phyloP scores from a whole-genome alignment of 2,888 invertebrate genomes.

The Lycaena phlaeas region DNA sequence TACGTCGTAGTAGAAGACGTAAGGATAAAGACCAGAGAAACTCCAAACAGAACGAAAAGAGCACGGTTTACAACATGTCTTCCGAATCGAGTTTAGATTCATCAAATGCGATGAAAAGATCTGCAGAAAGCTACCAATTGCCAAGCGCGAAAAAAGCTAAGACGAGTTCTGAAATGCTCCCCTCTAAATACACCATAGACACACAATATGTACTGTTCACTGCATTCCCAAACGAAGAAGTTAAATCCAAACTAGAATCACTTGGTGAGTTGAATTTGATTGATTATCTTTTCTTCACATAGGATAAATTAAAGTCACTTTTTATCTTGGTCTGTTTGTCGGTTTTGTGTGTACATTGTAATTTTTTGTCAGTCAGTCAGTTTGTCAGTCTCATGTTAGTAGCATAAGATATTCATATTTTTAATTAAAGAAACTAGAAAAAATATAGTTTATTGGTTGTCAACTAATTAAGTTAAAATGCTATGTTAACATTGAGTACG shows the following conservation, averaged over 20 bases:
- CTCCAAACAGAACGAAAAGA: constrained; percentile 32
- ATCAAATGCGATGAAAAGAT: constrained; percentile 33
- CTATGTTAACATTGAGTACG: no score
- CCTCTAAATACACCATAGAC: constrained; percentile 28
- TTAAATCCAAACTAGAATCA: constrained; percentile 39
- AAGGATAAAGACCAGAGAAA: constrained; percentile 20
- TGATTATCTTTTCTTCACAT: no score
- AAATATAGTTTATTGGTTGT: no score
- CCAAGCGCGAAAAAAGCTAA: constrained; percentile 37
- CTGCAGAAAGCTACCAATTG: constrained; percentile 26
- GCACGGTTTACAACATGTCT: constrained; percentile 42
- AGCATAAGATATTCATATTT: no score
- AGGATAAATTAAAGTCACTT: no score
- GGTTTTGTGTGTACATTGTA: no score
- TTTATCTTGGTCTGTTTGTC: no score
- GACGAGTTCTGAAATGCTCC: constrained; percentile 20
- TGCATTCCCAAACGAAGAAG: constrained; percentile 42
- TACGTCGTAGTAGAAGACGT: constrained; percentile 44
- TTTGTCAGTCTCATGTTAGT: no score
- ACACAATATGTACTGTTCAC: constrained; percentile 50
- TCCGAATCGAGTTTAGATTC: constrained; percentile 36
- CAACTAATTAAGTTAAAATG: no score
- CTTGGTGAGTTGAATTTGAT: constrained; percentile 49
- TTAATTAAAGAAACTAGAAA: no score
- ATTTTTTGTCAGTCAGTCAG: no score